Percentiles rank a stretch among this genome's conserved stretches.
These are phyloP conservation scores for Lepidostoma basale DNA, from an alignment of 1,140 invertebrate species.

Conservation along the genomic window DNA sequence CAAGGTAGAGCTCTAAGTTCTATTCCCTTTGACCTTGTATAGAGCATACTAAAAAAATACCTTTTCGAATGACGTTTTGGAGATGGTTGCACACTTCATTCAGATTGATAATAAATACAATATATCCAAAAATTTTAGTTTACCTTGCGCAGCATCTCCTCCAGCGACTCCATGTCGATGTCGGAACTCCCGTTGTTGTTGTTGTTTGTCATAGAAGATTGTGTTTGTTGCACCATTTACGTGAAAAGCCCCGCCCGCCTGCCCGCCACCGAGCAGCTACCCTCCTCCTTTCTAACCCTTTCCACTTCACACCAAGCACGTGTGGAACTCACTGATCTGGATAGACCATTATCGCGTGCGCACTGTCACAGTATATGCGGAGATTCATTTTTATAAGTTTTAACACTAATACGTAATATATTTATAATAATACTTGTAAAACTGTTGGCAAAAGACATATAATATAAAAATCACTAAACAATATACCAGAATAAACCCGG, in stretches of 20 bases:
- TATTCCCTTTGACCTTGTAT: no score
- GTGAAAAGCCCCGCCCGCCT: background rate
- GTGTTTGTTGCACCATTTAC: constrained; percentile 50
- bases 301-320: background rate
- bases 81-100: no score
- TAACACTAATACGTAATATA: no score
- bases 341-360: background rate
- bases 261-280: background rate
- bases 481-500: no score
- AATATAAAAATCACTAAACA: no score
- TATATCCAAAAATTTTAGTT: constrained; percentile 47
- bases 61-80: no score
- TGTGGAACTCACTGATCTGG: background rate
- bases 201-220: constrained; percentile 61
- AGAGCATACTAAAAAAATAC: no score
- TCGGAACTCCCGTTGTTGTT: constrained; percentile 66
- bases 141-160: constrained; percentile 83
- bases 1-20: no score
- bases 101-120: background rate
- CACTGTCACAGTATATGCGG: constrained; percentile 4
- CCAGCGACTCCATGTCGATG: constrained; percentile 79
- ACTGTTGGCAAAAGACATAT: no score
- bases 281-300: background rate
- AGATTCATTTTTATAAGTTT: constrained; percentile 19
- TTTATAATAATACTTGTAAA: no score